Evolutionary conservation across 2,888 invertebrate genomes (phyloP), one percentile per base, ranked within the genome.

Genomic region (Euproctis similis): DNA sequence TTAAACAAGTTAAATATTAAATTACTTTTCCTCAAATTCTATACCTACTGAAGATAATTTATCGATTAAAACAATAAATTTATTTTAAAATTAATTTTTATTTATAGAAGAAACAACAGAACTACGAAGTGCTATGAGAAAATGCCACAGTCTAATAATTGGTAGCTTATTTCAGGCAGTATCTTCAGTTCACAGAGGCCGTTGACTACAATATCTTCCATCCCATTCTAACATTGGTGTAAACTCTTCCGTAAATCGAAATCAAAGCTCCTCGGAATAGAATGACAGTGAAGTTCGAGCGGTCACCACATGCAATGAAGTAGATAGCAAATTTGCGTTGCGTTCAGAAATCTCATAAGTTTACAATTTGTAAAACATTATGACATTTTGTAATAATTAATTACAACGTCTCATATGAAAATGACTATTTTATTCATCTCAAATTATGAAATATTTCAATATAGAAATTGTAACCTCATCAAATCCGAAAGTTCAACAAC

Each of bases 181-280:
- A 70, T 69, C 60, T 59, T 59, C 62, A 67, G 66, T 63, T 70
- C 67, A 66, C 58, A 64, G 73, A 77, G 81, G 81, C 68, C 81
- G 78, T 80, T 82, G 81, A 82, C 82, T 75, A 78, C 64, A 65
- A 69, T 59, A 60, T 60, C 46, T 31, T 42, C 55, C 51, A 42
- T 73, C 78, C 52, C 62, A 65, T 62, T 77, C 64, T 46, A 59
- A 47, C 73, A 41, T 61, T 46, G 58, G 56, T 64, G 77, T 57
- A 64, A 52, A 77, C 84, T 82, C 80, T 77, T 82, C 81, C 71
- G 63, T 82, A 76, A 84, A 84, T 84, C 82, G 84, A 84, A 84
- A 82, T 84, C 82, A 81, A 84, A 81, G 81, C 84, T 82, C 82
- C 73, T 77, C 73, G 77, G 68, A 72, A 74, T 71, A 71, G 64